Conservation (phyloP, 2,113 vertebrate species). For the Chionomys nivalis region DNA sequence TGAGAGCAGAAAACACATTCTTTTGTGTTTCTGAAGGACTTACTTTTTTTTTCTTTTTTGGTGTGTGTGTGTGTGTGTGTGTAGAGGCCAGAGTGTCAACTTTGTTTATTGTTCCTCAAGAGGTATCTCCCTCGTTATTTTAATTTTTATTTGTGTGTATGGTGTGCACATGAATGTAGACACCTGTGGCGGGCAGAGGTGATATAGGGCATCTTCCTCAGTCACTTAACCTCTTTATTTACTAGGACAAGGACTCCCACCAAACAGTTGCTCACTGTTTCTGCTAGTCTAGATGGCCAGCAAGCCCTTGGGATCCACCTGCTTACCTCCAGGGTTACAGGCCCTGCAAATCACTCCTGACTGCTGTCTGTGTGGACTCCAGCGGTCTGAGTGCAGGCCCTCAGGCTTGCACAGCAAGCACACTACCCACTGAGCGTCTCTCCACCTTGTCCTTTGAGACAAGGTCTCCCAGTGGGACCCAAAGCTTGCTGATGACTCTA, state of each 20-base stretch:
- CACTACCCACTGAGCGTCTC: not conserved
- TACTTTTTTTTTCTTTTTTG: not conserved
- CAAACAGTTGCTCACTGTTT: not conserved
- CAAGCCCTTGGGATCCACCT: not conserved
- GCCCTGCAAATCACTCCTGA: not conserved
- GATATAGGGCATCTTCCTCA: not conserved
- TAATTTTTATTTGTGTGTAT: not conserved
- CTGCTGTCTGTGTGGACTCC: not conserved
- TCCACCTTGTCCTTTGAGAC: not conserved
- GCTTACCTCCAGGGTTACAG: not conserved
- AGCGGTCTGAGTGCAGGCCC: not conserved
- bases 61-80: not conserved
- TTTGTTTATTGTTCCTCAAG: not conserved
- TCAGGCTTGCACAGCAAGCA: not conserved
- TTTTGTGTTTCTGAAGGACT: not conserved
- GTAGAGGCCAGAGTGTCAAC: not conserved
- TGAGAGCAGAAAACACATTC: not conserved
- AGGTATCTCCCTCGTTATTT: not conserved
- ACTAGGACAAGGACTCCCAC: not conserved
- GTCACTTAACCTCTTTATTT: not conserved
- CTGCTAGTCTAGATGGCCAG: not conserved
- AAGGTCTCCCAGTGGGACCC: too few relatives aligned
- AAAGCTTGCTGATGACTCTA: not conserved
- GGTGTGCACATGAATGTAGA: not conserved
- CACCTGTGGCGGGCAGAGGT: not conserved